phyloP scores from a whole-genome alignment of 2,113 vertebrate species.

The Proterorhinus semilunaris region DNA sequence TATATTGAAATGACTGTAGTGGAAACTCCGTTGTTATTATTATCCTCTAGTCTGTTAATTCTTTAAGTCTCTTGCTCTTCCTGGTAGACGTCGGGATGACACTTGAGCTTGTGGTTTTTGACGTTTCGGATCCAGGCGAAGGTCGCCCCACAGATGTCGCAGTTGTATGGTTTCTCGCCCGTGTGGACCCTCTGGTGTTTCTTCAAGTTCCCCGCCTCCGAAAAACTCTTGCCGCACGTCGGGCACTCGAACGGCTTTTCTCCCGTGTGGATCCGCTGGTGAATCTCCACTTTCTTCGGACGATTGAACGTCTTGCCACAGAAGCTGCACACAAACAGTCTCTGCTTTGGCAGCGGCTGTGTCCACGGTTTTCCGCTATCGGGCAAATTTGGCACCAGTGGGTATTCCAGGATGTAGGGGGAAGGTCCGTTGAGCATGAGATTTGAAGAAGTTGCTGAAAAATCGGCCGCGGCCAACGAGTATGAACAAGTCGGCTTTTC shows the following conservation, averaged over 20 bases:
- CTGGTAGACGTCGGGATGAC: slow-evolving; percentile 55
- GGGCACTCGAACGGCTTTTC: slow-evolving; percentile 75
- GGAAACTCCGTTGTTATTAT: too few species aligned
- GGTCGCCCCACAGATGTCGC: slow-evolving; percentile 62
- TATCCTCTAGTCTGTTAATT: background rate
- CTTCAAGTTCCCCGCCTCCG: slow-evolving; percentile 73
- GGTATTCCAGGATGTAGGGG: background rate
- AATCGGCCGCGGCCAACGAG: slow-evolving; percentile 25
- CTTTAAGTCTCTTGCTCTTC: slow-evolving; percentile 13
- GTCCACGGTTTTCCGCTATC: slow-evolving; percentile 6
- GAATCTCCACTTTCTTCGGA: slow-evolving; percentile 77
- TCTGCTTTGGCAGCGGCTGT: slow-evolving; percentile 53
- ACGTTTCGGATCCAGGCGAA: slow-evolving; percentile 76
- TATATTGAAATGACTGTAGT: too few species aligned
- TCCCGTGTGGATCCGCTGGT: slow-evolving; percentile 74
- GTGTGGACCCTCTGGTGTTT: slow-evolving; percentile 77
- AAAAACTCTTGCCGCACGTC: slow-evolving; percentile 74
- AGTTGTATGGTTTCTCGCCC: slow-evolving; percentile 71
- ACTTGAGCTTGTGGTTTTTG: slow-evolving; percentile 72
- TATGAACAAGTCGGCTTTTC: slow-evolving; percentile 37
- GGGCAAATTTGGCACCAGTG: slow-evolving; percentile 4
- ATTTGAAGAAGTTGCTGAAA: slow-evolving; percentile 42
- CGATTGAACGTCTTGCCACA: slow-evolving; percentile 76
- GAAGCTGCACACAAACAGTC: slow-evolving; percentile 71
- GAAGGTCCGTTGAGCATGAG: slow-evolving; percentile 30